phyloP scores from a whole-genome alignment of 2,888 invertebrate genomes.

The Oxycera nigricornis region DNA sequence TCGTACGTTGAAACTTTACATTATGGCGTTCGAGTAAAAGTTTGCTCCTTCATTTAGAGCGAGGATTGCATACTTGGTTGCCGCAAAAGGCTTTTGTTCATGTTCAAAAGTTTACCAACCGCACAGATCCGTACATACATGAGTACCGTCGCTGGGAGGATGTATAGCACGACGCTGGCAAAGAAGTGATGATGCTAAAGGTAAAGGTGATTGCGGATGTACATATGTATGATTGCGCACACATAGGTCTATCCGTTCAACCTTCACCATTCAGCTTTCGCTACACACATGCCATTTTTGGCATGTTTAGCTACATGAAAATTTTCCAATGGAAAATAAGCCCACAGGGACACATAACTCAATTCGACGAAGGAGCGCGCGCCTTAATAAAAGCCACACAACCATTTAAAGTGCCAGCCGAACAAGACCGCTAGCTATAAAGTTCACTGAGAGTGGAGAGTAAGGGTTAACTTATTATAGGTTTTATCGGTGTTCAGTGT shows the following conservation, averaged over 20 bases:
- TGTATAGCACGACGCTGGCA: background rate
- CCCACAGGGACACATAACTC: constrained; percentile 36
- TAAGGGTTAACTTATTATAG: background rate
- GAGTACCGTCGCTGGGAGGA: background rate
- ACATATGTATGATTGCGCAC: background rate
- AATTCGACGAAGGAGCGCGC: constrained; percentile 26
- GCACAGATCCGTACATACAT: background rate
- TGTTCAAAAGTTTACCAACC: constrained; percentile 30
- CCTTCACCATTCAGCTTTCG: constrained; percentile 13
- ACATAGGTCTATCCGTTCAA: background rate
- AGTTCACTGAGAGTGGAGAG: constrained; percentile 1
- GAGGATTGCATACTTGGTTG: constrained; percentile 4
- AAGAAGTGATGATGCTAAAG: background rate
- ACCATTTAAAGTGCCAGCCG: constrained; percentile 24
- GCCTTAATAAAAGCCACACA: constrained; percentile 38
- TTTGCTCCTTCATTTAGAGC: constrained; percentile 17
- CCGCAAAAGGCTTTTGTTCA: constrained; percentile 29
- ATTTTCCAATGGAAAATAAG: constrained; percentile 36
- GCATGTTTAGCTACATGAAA: constrained; percentile 30
- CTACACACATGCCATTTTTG: constrained; percentile 31
- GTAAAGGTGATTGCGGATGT: background rate
- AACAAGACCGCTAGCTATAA: constrained; percentile 28
- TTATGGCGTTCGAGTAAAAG: constrained; percentile 6
- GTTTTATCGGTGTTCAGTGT: background rate
- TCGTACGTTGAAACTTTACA: constrained; percentile 24